phyloP scores from a whole-genome alignment of 2,888 invertebrate genomes.

The Andrena marginata region DNA sequence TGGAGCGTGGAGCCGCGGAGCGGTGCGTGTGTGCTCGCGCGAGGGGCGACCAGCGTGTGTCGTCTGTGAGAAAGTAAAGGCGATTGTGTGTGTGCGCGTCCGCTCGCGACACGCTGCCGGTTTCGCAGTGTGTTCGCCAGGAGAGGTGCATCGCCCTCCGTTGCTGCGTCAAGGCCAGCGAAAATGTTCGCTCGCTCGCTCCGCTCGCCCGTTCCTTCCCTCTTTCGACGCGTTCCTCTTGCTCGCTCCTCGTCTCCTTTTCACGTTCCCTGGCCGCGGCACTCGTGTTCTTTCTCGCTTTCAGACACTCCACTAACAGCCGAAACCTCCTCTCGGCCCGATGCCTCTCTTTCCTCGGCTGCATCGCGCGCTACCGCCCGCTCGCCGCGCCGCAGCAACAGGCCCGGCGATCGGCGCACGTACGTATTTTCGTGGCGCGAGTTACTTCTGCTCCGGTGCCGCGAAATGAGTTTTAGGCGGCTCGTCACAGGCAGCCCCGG shows the following conservation, averaged over 20 bases:
- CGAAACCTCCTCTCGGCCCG: conserved; percentile 49
- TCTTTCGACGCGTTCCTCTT: conserved; percentile 49
- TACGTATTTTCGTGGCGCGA: conserved; percentile 32
- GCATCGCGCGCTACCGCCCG: conserved; percentile 49
- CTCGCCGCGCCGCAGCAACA: conserved; percentile 1
- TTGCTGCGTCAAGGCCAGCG: conserved; percentile 85
- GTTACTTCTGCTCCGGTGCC: conserved; percentile 22
- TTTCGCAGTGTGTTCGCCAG: conserved; percentile 83
- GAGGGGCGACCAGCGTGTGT: conserved; percentile 28
- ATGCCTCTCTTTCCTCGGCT: conserved; percentile 26
- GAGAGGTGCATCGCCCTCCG: conserved; percentile 85
- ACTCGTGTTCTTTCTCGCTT: conserved; percentile 26
- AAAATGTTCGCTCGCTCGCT: conserved; percentile 81
- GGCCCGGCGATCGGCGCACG: conserved; percentile 9
- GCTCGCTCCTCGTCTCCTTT: conserved; percentile 37
- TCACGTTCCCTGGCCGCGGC: conserved; percentile 36
- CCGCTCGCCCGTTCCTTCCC: conserved; percentile 53
- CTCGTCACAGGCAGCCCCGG: not conserved
- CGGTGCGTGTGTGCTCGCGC: not conserved
- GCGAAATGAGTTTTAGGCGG: conserved; percentile 33
- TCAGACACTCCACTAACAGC: conserved; percentile 45
- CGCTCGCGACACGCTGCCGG: conserved; percentile 78
- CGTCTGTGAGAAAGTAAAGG: conserved; percentile 51
- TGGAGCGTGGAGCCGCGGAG: not conserved
- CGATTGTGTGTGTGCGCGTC: conserved; percentile 62